Evolutionary conservation across 2,113 vertebrate species (phyloP).

Genomic region (Sceloporus undulatus): DNA sequence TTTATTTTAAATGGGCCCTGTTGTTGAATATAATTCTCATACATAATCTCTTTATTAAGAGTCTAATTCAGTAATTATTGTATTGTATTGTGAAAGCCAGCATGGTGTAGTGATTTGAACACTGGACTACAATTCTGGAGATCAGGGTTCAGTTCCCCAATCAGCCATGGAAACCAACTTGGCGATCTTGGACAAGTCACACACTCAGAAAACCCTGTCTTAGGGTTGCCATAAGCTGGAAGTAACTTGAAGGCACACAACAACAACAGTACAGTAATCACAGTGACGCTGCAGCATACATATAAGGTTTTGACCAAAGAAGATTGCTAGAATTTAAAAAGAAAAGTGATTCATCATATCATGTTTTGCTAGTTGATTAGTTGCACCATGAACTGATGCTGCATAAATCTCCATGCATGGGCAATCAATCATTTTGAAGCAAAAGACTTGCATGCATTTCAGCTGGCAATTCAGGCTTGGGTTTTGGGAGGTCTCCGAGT

Average conservation of each 20-base stretch:
- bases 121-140: too few relatives aligned
- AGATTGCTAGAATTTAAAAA: neutral
- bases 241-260: too few relatives aligned
- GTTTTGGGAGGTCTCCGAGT: neutral
- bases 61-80: neutral
- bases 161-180: too few relatives aligned
- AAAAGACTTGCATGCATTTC: neutral
- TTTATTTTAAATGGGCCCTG: neutral
- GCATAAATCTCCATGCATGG: neutral
- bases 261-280: neutral
- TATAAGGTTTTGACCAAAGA: neutral
- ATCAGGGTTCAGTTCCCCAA: too few relatives aligned
- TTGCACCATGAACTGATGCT: slow-evolving; percentile 44
- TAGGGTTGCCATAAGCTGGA: too few relatives aligned
- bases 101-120: too few relatives aligned
- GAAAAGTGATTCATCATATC: neutral
- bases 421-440: neutral
- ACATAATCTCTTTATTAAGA: neutral
- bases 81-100: too few relatives aligned
- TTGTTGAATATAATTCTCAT: neutral
- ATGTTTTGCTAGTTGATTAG: neutral
- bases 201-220: too few relatives aligned
- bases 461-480: too few relatives aligned
- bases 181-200: too few relatives aligned
- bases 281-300: neutral